Conservation (phyloP, 2,113 vertebrate genomes). For the Apodemus speciosus region DNA sequence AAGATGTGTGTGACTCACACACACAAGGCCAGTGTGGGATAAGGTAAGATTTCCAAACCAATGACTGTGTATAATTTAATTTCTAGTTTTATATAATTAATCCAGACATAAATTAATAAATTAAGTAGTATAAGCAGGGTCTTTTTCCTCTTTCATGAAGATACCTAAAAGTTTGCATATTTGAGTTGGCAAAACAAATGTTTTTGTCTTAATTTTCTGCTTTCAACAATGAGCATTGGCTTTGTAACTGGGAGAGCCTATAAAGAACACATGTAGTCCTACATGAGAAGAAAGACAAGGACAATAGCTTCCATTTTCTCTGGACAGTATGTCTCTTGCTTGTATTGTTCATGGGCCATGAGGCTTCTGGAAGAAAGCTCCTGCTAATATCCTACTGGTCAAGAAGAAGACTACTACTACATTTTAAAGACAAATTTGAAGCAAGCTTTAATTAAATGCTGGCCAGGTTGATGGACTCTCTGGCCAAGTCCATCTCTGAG, state of each 20-base stretch:
- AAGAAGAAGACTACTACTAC: neutral
- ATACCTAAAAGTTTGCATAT: neutral
- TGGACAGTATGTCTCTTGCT: neutral
- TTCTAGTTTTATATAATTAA: neutral
- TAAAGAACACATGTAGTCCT: too few relatives aligned
- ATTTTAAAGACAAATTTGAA: neutral
- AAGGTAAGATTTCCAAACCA: neutral
- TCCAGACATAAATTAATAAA: constrained; percentile 7
- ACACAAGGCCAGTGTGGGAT: neutral
- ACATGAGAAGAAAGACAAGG: neutral
- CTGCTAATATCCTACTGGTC: neutral
- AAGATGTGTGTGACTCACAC: neutral
- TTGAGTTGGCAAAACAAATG: neutral
- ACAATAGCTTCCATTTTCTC: neutral
- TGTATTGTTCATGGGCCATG: neutral
- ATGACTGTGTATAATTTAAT: neutral
- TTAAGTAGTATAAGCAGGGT: neutral
- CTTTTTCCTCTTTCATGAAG: neutral
- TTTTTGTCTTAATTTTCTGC: neutral
- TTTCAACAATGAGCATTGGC: neutral
- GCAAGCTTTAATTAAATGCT: neutral
- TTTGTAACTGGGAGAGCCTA: neutral
- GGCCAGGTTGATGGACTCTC: neutral
- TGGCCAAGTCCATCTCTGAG: neutral
- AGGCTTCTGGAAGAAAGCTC: neutral